phyloP scores from a whole-genome alignment of 2,888 invertebrate genomes.

The Ptychoptera albimana region DNA sequence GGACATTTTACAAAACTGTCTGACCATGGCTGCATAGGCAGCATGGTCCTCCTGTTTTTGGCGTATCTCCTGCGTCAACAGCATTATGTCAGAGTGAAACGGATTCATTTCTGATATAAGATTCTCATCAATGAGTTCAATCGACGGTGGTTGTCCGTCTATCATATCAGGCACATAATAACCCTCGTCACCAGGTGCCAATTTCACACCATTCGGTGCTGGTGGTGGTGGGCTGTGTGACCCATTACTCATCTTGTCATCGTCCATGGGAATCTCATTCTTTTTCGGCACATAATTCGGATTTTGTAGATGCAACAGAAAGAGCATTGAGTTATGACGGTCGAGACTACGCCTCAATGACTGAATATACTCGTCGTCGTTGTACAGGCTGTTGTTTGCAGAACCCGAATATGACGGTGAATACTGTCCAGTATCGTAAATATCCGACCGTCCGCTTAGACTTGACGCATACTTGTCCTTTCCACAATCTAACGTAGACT shows the following conservation, averaged over 20 bases:
- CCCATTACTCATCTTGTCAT: slow-evolving; percentile 17
- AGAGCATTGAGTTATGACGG: slow-evolving; percentile 28
- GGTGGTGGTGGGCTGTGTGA: slow-evolving; percentile 69
- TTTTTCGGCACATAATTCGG: slow-evolving; percentile 21
- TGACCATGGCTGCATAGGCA: slow-evolving; percentile 15
- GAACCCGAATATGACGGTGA: background rate
- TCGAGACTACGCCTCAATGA: slow-evolving; percentile 26
- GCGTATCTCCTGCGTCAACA: slow-evolving; percentile 11
- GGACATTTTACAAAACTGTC: slow-evolving; percentile 19
- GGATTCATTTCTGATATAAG: slow-evolving; percentile 16
- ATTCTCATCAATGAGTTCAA: background rate
- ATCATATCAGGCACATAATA: slow-evolving; percentile 5
- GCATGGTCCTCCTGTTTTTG: slow-evolving; percentile 6
- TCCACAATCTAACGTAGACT: too few species aligned
- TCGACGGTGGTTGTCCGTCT: slow-evolving; percentile 7
- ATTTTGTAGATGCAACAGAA: slow-evolving; percentile 27
- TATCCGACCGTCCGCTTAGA: too few species aligned
- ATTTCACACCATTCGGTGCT: slow-evolving; percentile 49
- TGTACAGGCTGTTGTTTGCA: slow-evolving; percentile 21
- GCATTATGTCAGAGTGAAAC: slow-evolving; percentile 17
- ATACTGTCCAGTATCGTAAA: too few species aligned
- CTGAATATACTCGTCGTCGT: slow-evolving; percentile 27
- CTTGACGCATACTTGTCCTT: too few species aligned
- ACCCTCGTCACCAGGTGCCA: background rate
- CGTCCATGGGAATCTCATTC: slow-evolving; percentile 14